Evolutionary conservation across 2,113 vertebrate genomes (phyloP).

Genomic region (Leptobrachium ailaonicum): DNA sequence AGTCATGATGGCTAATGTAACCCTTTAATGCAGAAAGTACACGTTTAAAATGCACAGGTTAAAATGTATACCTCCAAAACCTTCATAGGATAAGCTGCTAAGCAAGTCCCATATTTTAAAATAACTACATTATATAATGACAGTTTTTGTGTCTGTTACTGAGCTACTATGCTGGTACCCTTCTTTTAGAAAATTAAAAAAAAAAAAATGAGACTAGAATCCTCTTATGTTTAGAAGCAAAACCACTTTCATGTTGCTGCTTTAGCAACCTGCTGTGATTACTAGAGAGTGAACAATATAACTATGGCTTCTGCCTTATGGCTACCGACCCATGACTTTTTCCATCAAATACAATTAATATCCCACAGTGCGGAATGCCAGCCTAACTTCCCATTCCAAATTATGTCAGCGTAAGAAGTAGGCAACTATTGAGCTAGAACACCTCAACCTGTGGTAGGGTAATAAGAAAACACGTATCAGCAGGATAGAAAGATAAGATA

Average conservation of each 20-base stretch:
- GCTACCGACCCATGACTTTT: not conserved
- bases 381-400: not conserved
- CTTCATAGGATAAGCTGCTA: too few relatives aligned
- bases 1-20: too few relatives aligned
- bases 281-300: not conserved
- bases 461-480: not conserved
- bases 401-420: not conserved
- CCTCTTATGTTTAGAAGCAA: not conserved
- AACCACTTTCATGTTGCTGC: not conserved
- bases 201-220: not conserved
- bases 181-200: too few relatives aligned
- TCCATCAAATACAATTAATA: not conserved
- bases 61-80: too few relatives aligned
- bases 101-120: too few relatives aligned
- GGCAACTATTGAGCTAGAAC: not conserved
- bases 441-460: not conserved
- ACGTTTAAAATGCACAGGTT: too few relatives aligned
- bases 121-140: too few relatives aligned
- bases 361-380: not conserved
- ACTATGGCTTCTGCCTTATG: not conserved
- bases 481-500: not conserved
- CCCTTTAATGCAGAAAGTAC: too few relatives aligned
- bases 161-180: too few relatives aligned
- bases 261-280: not conserved
- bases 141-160: too few relatives aligned